These are phyloP conservation scores for Chelonoidis abingdonii DNA, from an alignment of 2,113 vertebrate species.

Conservation along the genomic window DNA sequence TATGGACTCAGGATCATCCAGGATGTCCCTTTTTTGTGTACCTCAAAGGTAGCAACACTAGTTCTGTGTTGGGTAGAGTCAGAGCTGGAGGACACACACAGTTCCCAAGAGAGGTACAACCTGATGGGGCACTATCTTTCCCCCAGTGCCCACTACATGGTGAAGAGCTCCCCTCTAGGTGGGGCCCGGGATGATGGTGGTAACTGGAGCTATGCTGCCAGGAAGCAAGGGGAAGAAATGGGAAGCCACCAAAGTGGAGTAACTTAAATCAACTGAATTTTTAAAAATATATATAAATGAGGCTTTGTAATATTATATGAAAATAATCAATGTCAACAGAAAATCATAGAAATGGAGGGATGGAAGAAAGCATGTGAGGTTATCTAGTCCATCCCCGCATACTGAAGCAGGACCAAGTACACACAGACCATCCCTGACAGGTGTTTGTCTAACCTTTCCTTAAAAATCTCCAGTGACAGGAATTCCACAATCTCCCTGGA, in stretches of 20 bases:
- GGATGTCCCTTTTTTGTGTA: neutral
- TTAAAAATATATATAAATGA: neutral
- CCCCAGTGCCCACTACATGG: neutral
- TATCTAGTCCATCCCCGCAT: neutral
- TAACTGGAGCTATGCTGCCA: neutral
- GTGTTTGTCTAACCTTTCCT: neutral
- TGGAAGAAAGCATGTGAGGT: too few relatives aligned
- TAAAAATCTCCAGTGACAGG: neutral
- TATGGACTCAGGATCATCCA: neutral
- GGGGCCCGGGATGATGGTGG: neutral
- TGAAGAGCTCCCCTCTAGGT: neutral
- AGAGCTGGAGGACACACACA: neutral
- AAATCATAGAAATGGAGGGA: too few relatives aligned
- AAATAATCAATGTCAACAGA: too few relatives aligned
- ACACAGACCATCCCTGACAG: neutral
- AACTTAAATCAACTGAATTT: neutral
- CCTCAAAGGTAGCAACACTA: neutral
- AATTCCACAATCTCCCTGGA: neutral
- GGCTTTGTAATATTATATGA: too few relatives aligned
- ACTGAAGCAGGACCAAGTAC: neutral
- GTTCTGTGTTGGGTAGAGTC: neutral
- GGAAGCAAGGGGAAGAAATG: neutral
- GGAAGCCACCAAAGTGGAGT: neutral
- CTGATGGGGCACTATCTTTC: too few relatives aligned
- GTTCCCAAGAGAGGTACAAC: neutral